Evolutionary conservation across 92 coral and sea anemone genomes (phyloP).

Genomic region (Zoanthus solanderi): DNA sequence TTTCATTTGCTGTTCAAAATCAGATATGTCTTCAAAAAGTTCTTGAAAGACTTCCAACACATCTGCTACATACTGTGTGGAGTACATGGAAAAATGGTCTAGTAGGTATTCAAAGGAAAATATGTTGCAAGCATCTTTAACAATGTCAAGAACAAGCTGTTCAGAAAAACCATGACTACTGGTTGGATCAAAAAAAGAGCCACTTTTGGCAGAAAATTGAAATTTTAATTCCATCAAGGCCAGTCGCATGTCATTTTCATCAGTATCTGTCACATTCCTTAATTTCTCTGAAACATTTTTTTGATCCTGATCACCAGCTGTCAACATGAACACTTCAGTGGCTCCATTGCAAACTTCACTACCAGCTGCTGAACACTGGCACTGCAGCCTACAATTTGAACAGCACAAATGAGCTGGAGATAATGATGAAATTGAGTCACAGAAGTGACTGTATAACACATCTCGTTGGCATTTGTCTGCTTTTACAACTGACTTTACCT

Average conservation of each 20-base stretch:
- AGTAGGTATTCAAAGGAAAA: constrained; percentile 26
- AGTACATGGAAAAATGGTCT: constrained; percentile 40
- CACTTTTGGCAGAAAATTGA: no score
- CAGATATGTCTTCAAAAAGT: constrained; percentile 36
- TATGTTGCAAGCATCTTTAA: constrained; percentile 14
- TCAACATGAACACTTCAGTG: no score
- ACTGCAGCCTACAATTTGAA: no score
- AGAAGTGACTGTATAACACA: constrained; percentile 46
- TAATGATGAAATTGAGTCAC: no score
- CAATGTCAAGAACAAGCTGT: constrained; percentile 30
- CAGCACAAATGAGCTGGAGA: no score
- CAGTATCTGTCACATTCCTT: no score
- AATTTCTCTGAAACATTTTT: no score
- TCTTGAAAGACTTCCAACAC: constrained; percentile 47
- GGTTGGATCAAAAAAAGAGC: not conserved
- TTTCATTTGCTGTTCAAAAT: constrained; percentile 41
- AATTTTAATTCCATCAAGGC: no score
- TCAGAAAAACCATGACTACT: constrained; percentile 40
- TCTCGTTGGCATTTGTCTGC: constrained; percentile 45
- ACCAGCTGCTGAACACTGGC: no score
- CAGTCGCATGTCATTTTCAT: no score
- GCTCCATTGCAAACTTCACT: no score
- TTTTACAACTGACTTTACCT: constrained; percentile 42
- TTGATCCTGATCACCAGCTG: no score
- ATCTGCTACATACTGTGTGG: constrained; percentile 38